Conservation (phyloP, 2,797 vertebrate genomes). For the Carapus acus region DNA sequence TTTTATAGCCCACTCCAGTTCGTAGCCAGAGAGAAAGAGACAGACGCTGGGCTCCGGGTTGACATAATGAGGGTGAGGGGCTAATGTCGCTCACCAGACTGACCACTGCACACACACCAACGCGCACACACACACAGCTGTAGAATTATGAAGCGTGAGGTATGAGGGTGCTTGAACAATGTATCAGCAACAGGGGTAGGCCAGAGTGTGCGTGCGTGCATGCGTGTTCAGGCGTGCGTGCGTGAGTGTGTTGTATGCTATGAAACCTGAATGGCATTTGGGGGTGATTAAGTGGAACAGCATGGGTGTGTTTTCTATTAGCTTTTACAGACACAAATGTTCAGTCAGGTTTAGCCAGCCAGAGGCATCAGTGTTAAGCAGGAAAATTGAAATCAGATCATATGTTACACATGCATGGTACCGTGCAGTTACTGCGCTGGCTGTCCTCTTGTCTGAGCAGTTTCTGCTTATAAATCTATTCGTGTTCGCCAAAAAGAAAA, state of each 20-base stretch:
- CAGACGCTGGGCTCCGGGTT: constrained; percentile 26
- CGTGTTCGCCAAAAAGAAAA: no score
- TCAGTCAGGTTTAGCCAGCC: constrained; percentile 5
- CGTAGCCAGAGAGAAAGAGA: constrained; percentile 27
- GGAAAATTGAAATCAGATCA: background rate
- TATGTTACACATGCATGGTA: background rate
- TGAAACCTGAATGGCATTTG: constrained; percentile 16
- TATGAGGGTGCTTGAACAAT: constrained; percentile 22
- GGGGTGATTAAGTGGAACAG: constrained; percentile 31
- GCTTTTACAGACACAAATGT: constrained; percentile 10
- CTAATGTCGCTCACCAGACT: constrained; percentile 4
- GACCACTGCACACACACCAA: constrained; percentile 37
- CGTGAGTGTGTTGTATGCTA: constrained; percentile 2
- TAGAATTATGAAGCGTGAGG: constrained; percentile 29
- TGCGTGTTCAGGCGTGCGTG: no score
- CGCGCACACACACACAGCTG: constrained; percentile 19
- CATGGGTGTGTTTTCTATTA: constrained; percentile 3
- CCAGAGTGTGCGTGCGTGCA: no score
- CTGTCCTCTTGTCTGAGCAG: no score
- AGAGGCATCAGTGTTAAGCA: background rate
- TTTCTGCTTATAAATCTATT: no score
- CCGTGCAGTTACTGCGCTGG: background rate
- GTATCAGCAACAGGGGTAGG: constrained; percentile 23
- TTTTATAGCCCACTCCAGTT: constrained; percentile 59
- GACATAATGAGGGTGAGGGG: constrained; percentile 30